Evolutionary conservation across 2,797 vertebrate genomes (phyloP), one percentile per base, ranked within the genome.

Genomic region (Sparidentex hasta): DNA sequence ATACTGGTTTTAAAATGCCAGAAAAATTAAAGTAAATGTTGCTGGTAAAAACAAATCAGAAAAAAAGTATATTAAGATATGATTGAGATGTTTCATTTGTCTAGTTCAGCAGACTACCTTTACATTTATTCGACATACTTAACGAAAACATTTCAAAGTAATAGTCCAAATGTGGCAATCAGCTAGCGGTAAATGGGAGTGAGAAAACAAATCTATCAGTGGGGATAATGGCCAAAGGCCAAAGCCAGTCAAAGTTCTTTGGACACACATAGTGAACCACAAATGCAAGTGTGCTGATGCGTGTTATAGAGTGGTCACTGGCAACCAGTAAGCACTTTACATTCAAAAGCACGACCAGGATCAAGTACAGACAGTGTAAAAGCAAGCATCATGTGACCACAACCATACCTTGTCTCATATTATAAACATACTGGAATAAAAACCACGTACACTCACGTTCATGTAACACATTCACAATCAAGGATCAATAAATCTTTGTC

Each of bases 181-280:
- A 77, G 55, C 67, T 61, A 70, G 74, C 91, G 94, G 94, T 95
- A 94, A 96, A 96, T 95, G 92, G 84, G 82, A 93, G 89, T 94
- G 94, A 90, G 94, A 96, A 96, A 97, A 94, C 92, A 94, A 94
- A 95, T 94, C 95, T 95, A 95, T 97, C 95, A 96, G 93, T 29
- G 93, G 91, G 94, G 92, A 94, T 96, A 97, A 96, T 96, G 95
- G 95, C 95, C 92, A 96, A 97, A 97, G 97, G 96, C 95, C 90
- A 95, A 96, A 89, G 74, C 90, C 88, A 94, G 95, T 96, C 95
- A 96, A 96, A 95, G 96, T 95, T 96, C 95, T 96, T 82, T 89
- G 90, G 96, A 95, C 95, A 91, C 95, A 95, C 96, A 97, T 95
- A 95, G 95, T 94, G 94, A 96, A 95, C 95, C 94, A 96, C 96